Conservation (phyloP, 1,140 invertebrate genomes). For the Orchesella cincta region DNA sequence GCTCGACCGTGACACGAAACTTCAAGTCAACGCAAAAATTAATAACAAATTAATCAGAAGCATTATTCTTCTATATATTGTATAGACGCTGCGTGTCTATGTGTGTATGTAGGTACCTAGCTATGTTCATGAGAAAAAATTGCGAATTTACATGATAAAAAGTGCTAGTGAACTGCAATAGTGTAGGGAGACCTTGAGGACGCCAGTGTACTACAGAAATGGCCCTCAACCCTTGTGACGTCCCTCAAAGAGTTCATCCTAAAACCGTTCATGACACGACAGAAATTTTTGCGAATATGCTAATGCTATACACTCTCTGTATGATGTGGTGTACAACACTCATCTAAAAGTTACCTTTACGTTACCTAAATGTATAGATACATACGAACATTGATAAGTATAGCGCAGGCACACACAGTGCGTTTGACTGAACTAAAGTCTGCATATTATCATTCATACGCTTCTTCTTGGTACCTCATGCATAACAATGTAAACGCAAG, state of each 20-base stretch:
- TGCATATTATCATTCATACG: no score
- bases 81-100: not conserved
- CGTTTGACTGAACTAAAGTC: no score
- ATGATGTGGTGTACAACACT: no score
- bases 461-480: no score
- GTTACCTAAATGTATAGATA: no score
- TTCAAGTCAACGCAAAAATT: slow-evolving; percentile 26
- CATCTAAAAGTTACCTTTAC: no score
- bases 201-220: slow-evolving; percentile 22
- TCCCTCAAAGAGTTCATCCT: slow-evolving; percentile 23
- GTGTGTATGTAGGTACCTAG: not conserved
- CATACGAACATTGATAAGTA: no score
- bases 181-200: slow-evolving; percentile 12
- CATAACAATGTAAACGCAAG: no score
- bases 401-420: no score
- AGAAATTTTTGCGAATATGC: slow-evolving; percentile 1
- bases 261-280: slow-evolving; percentile 8
- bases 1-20: slow-evolving; percentile 26
- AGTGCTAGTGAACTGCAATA: slow-evolving; percentile 8
- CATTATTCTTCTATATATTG: not conserved
- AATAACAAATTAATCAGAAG: slow-evolving; percentile 25
- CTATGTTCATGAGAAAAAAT: not conserved
- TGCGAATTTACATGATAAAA: slow-evolving; percentile 20
- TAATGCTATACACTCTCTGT: not conserved
- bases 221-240: slow-evolving; percentile 23